A percentile compares a stretch with the other conserved stretches of the same genome.
Evolutionary conservation across 2,113 vertebrate species (phyloP).

Genomic region (Sapajus apella): DNA sequence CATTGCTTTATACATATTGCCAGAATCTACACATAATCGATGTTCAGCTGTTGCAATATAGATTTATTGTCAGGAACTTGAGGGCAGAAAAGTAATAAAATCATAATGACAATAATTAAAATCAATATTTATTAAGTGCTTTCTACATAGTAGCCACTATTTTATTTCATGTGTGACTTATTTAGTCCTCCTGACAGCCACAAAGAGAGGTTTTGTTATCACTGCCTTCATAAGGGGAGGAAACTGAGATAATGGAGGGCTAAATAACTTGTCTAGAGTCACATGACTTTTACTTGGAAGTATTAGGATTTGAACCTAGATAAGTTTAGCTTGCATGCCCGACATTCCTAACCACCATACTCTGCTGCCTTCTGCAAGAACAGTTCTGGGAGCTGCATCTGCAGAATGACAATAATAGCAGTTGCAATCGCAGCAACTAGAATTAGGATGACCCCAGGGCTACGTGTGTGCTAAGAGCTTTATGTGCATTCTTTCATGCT

Average conservation of each 20-base stretch:
- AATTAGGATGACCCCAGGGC: not conserved
- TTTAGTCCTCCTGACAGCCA: not conserved
- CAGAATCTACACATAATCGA: not conserved
- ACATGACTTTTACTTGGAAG: not conserved
- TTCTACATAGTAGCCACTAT: not conserved
- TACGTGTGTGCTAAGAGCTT: not conserved
- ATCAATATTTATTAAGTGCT: not conserved
- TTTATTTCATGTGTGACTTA: not conserved
- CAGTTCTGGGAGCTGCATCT: not conserved
- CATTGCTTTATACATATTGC: not conserved
- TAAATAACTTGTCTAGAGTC: not conserved
- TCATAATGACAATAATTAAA: not conserved
- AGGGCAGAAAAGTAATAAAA: not conserved
- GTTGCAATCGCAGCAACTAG: not conserved
- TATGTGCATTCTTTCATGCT: not conserved
- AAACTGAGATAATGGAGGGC: not conserved
- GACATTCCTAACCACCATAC: not conserved
- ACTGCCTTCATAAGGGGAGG: not conserved
- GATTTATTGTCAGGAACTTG: slow-evolving; percentile 21
- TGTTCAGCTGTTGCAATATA: slow-evolving; percentile 13
- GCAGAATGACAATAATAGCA: not conserved
- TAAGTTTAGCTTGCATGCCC: not conserved
- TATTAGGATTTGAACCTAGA: slow-evolving; percentile 14
- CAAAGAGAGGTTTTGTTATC: not conserved
- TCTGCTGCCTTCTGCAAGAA: not conserved